Percentiles rank a stretch among this genome's conserved stretches.
Conservation (phyloP, 2,888 invertebrate genomes). For the Athrips mouffetella region DNA sequence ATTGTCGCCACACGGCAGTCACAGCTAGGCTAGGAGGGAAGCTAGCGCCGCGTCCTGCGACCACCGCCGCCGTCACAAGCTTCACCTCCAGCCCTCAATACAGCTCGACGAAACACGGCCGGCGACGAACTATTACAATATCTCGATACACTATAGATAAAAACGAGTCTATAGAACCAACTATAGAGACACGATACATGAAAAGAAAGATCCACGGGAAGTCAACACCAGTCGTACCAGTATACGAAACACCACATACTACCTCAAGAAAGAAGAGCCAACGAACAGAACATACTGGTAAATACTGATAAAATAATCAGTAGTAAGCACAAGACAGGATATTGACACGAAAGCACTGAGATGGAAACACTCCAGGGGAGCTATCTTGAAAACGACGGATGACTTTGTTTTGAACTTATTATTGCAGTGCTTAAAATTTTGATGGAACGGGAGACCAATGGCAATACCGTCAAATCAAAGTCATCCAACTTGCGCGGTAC, state of each 20-base stretch:
- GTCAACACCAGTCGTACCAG: conserved; percentile 2
- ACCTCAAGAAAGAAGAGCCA: neutral
- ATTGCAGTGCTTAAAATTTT: too few species aligned
- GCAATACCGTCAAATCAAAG: too few species aligned
- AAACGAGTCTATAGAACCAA: conserved; percentile 4
- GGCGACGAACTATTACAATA: neutral
- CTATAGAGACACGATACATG: conserved; percentile 5
- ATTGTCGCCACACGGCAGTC: neutral
- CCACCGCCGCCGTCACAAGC: neutral
- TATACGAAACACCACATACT: neutral
- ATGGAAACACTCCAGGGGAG: too few species aligned
- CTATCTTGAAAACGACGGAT: too few species aligned
- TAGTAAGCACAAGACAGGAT: too few species aligned
- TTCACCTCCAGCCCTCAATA: too few species aligned
- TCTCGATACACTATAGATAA: neutral
- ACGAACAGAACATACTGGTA: neutral
- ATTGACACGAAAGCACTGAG: too few species aligned
- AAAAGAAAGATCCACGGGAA: conserved; percentile 4
- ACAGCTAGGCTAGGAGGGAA: conserved; percentile 5
- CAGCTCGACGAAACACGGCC: conserved; percentile 3
- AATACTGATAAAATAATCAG: too few species aligned
- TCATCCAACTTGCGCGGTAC: too few species aligned
- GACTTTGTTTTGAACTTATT: too few species aligned
- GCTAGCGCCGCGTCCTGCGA: neutral
- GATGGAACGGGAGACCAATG: too few species aligned